phyloP scores from a whole-genome alignment of 2,797 vertebrate species.

The Falco novaeseelandiae region DNA sequence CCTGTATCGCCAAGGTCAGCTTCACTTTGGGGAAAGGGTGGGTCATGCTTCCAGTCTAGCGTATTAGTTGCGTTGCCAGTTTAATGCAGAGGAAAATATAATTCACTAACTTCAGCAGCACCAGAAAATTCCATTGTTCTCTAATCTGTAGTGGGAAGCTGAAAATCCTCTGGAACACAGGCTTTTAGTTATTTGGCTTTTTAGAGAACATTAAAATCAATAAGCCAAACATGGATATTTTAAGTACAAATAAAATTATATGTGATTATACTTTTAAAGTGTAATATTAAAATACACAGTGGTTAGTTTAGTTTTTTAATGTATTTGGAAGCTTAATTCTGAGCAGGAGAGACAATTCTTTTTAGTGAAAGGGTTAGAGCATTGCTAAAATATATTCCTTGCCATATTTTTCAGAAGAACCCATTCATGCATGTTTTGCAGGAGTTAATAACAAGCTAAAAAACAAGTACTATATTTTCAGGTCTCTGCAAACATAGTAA shows the following conservation, averaged over 20 bases:
- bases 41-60: background rate
- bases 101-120: background rate
- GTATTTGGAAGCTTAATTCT: background rate
- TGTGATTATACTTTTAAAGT: conserved; percentile 20
- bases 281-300: background rate
- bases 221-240: conserved; percentile 43
- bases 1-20: background rate
- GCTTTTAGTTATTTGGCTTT: conserved; percentile 47
- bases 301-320: background rate
- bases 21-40: background rate
- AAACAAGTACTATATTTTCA: background rate
- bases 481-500: background rate
- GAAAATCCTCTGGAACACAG: conserved; percentile 13
- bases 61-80: background rate
- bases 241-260: conserved; percentile 29
- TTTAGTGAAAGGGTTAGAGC: background rate
- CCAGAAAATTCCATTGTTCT: background rate
- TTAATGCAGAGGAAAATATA: background rate
- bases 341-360: background rate
- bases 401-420: background rate
- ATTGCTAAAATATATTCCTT: background rate
- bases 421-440: accelerated
- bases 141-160: background rate
- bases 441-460: background rate
- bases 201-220: conserved; percentile 56